phyloP scores from a whole-genome alignment of 2,888 invertebrate species.

The Lithophane leautieri region DNA sequence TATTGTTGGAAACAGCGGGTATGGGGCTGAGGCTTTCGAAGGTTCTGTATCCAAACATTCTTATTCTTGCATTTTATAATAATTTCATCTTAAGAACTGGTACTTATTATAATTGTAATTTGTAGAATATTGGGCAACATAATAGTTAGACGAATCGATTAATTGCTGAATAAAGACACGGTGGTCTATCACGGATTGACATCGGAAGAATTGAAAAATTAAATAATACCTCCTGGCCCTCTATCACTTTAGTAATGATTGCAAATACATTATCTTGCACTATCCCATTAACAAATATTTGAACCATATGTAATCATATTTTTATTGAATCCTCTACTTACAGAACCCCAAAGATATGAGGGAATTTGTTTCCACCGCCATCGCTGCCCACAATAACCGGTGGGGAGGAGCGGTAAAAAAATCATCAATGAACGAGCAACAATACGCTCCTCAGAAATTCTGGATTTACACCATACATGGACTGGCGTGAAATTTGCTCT shows the following conservation, averaged over 20 bases:
- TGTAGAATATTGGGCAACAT: not conserved
- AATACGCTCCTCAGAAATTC: conserved; percentile 77
- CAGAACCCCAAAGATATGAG: conserved; percentile 59
- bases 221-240: too few species aligned
- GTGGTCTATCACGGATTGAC: too few species aligned
- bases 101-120: not conserved
- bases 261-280: not conserved
- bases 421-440: conserved; percentile 81
- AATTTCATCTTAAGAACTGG: not conserved
- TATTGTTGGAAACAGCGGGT: conserved; percentile 84
- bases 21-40: conserved; percentile 52
- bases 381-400: conserved; percentile 75
- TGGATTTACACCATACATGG: conserved; percentile 72
- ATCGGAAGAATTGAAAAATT: not conserved
- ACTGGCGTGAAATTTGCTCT: conserved; percentile 79
- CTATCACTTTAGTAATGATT: not conserved
- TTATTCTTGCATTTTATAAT: not conserved
- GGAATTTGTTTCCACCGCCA: conserved; percentile 69
- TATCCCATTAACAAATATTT: not conserved
- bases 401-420: conserved; percentile 80
- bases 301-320: not conserved
- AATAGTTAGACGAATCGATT: not conserved
- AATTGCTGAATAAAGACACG: not conserved
- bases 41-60: conserved; percentile 55
- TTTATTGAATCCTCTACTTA: not conserved